Conservation (phyloP, 1,140 invertebrate species). For the Magallana gigas region DNA sequence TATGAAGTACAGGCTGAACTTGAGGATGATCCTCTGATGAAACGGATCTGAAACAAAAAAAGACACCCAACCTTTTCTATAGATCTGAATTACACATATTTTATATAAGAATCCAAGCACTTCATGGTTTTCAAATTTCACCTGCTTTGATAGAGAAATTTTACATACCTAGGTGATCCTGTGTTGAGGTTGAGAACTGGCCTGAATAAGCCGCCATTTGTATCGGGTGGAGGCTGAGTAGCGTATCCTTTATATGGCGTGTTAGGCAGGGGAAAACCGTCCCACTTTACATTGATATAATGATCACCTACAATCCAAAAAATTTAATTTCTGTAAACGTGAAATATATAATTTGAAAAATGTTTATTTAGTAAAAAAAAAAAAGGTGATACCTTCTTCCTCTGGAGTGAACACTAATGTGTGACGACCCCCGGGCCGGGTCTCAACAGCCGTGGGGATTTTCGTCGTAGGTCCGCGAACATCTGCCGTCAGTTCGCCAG, state of each 20-base stretch:
- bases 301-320: conserved; percentile 78
- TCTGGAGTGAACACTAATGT: conserved; percentile 73
- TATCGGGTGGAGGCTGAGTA: conserved; percentile 52
- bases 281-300: conserved; percentile 81
- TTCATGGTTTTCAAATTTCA: no score
- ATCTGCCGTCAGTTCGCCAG: conserved; percentile 86
- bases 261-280: conserved; percentile 81
- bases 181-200: conserved; percentile 18
- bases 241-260: conserved; percentile 77
- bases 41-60: neutral
- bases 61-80: neutral
- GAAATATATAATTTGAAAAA: neutral
- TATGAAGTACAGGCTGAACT: conserved; percentile 2
- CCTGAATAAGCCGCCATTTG: neutral
- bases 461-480: conserved; percentile 84
- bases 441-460: conserved; percentile 72
- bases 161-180: conserved; percentile 46
- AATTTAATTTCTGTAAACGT: neutral
- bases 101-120: no score
- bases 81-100: no score
- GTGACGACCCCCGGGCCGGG: conserved; percentile 69
- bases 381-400: conserved; percentile 67
- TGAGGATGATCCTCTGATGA: neutral
- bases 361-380: no score
- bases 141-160: neutral